Conservation (phyloP, 2,797 vertebrate genomes). For the Mycteria americana region DNA sequence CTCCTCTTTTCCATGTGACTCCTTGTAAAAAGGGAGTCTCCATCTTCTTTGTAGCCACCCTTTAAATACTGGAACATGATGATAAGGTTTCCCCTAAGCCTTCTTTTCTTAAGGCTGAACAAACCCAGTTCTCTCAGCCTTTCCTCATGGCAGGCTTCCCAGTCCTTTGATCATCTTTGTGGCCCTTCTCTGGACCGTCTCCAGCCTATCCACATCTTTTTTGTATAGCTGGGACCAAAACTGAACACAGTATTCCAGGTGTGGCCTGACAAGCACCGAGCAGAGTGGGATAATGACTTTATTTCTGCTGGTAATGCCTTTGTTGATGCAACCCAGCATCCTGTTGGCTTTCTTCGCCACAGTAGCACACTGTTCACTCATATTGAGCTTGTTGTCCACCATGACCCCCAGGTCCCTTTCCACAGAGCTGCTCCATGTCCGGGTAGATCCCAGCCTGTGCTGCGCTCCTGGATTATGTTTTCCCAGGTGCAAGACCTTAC, state of each 20-base stretch:
- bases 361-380: neutral
- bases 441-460: neutral
- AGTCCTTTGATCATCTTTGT: neutral
- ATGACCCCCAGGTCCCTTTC: neutral
- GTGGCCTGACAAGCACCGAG: neutral
- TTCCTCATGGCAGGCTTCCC: neutral
- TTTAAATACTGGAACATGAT: neutral
- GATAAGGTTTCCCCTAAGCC: neutral
- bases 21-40: neutral
- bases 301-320: neutral
- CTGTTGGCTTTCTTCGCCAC: neutral
- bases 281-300: neutral
- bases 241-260: neutral
- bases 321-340: neutral
- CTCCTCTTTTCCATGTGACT: neutral
- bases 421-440: neutral
- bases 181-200: neutral
- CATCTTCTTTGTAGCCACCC: neutral
- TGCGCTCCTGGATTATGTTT: neutral
- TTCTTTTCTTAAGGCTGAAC: neutral
- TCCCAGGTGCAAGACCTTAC: neutral
- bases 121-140: neutral
- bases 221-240: neutral
- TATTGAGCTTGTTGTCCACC: neutral
- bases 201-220: neutral